Percentiles rank a stretch among this genome's conserved stretches.
Evolutionary conservation across 2,888 invertebrate species (phyloP).

Genomic region (Drosophila macrospina): DNA sequence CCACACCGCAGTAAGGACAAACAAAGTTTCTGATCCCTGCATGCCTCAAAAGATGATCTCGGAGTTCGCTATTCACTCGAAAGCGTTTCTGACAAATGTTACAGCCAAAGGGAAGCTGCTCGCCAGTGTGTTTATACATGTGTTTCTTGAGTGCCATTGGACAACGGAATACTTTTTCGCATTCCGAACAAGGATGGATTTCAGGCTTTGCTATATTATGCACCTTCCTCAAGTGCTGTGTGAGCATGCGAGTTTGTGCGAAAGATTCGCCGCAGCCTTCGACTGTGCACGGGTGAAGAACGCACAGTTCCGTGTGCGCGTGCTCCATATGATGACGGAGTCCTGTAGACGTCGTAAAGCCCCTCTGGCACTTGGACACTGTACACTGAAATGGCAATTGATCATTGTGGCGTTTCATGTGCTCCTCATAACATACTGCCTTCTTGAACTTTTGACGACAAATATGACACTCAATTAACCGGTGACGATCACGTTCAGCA

Average conservation of each 20-base stretch:
- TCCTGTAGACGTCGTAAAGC: conserved; percentile 79
- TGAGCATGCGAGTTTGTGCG: conserved; percentile 76
- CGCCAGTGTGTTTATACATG: conserved; percentile 83
- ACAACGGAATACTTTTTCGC: conserved; percentile 83
- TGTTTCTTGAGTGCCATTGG: conserved; percentile 83
- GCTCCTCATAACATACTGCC: conserved; percentile 75
- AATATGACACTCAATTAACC: conserved; percentile 78
- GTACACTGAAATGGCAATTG: conserved; percentile 80
- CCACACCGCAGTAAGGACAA: conserved; percentile 83
- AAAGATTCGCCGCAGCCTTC: conserved; percentile 80
- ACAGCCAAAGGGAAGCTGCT: conserved; percentile 82
- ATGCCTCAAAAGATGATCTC: conserved; percentile 83
- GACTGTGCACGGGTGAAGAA: conserved; percentile 73
- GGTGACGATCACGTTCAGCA: conserved; percentile 60
- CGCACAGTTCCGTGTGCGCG: conserved; percentile 78
- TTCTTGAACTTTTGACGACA: conserved; percentile 81
- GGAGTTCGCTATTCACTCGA: conserved; percentile 82
- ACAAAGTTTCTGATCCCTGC: conserved; percentile 84
- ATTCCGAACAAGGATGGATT: conserved; percentile 78
- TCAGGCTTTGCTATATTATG: conserved; percentile 74
- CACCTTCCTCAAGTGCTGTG: conserved; percentile 76
- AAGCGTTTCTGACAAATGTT: conserved; percentile 83
- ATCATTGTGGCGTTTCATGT: conserved; percentile 83
- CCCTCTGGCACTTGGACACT: conserved; percentile 75
- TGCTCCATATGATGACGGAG: conserved; percentile 78